These are phyloP conservation scores for Scelioninae gen. 2 DNA, from an alignment of 2,888 invertebrate species.

Conservation along the genomic window DNA sequence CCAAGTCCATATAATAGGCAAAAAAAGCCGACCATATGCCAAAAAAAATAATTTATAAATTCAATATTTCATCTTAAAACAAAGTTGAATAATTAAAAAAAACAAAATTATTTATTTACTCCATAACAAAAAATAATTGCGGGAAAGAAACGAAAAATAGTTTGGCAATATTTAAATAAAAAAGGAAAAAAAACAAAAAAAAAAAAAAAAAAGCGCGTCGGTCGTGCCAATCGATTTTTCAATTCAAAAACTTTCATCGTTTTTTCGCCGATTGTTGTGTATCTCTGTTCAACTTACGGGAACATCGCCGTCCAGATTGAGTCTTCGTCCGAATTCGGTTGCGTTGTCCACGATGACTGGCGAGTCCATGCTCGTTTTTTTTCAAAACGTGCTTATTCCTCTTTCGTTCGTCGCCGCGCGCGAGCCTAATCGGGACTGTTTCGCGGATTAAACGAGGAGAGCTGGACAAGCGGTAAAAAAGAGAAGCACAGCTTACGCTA, in stretches of 20 bases:
- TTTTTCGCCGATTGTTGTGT: conserved; percentile 42
- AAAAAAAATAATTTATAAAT: no score
- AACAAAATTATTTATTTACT: no score
- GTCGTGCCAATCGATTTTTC: no score
- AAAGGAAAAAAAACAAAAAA: no score
- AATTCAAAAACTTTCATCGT: background rate
- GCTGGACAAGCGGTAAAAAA: conserved; percentile 58
- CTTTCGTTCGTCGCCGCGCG: conserved; percentile 56
- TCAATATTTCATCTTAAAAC: no score
- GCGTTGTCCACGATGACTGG: conserved; percentile 80
- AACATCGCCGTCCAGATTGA: conserved; percentile 73
- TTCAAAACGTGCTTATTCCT: conserved; percentile 62
- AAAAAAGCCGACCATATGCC: no score
- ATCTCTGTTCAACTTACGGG: conserved; percentile 75
- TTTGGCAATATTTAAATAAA: no score
- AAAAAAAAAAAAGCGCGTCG: no score
- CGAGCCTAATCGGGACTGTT: conserved; percentile 49
- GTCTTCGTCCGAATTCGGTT: conserved; percentile 78
- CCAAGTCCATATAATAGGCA: no score
- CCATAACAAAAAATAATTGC: no score
- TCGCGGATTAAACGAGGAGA: conserved; percentile 52
- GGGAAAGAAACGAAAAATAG: no score
- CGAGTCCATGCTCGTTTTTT: conserved; percentile 77
- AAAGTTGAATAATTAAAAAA: no score
- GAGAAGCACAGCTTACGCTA: conserved; percentile 59